Conservation (phyloP, 1,140 invertebrate species). For the Solenopsis invicta region DNA sequence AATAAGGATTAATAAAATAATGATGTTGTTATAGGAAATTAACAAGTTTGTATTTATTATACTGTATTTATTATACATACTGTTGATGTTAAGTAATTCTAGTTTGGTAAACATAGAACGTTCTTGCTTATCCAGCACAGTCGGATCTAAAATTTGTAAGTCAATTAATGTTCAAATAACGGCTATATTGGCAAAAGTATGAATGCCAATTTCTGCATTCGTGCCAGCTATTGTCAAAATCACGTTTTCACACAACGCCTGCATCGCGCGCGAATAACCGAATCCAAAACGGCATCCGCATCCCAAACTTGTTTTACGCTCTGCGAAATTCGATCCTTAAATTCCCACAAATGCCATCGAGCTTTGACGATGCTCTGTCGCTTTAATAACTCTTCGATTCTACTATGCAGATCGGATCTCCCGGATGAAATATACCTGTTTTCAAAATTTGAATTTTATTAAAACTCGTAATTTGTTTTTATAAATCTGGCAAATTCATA, state of each 20-base stretch:
- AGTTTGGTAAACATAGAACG: neutral
- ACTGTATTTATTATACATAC: constrained; percentile 11
- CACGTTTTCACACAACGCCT: constrained; percentile 57
- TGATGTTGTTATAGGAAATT: neutral
- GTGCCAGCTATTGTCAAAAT: constrained; percentile 37
- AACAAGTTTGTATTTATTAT: neutral
- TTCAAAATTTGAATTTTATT: neutral
- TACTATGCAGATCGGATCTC: constrained; percentile 50
- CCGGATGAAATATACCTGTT: constrained; percentile 20
- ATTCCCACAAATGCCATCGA: constrained; percentile 42
- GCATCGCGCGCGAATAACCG: constrained; percentile 40
- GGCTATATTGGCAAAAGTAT: constrained; percentile 60
- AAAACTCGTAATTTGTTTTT: constrained; percentile 5
- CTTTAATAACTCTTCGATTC: constrained; percentile 20
- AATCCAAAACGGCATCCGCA: neutral
- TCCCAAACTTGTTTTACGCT: constrained; percentile 34
- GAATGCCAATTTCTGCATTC: constrained; percentile 29
- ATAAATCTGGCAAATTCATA: neutral
- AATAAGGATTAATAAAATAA: neutral
- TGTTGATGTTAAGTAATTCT: neutral
- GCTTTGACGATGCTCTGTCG: neutral
- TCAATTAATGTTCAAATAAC: constrained; percentile 55
- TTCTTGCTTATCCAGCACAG: neutral
- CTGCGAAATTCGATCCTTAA: constrained; percentile 46
- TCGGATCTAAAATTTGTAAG: constrained; percentile 29